Evolutionary conservation across 2,797 vertebrate species (phyloP), one percentile per base, ranked within the genome.

Genomic region (Lutjanus campechanus): DNA sequence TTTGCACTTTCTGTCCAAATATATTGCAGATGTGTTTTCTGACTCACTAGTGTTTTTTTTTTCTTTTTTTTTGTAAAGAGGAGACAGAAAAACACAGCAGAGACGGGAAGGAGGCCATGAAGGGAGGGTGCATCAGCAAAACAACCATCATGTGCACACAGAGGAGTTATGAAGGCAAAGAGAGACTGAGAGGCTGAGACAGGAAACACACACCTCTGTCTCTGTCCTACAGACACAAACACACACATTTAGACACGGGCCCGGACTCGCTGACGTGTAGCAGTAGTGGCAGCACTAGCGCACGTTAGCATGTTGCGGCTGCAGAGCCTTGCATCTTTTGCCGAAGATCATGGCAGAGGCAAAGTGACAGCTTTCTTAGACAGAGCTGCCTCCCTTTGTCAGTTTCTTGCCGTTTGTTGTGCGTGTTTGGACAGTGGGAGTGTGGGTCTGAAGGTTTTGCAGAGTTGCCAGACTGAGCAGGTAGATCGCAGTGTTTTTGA

Each of bases 291-390:
- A 95, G 92, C 81, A 53, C 60, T 66, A 82, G 89, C 82, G 29
- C 82, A 79, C 81, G 90, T 87, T 91, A 84, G 93, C 90, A 89
- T 89, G 82, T 81, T 81, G 87, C 49, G 67, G 81, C 88, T 91
- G 89, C 89, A 85, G 77, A 91, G 84, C 88, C 9, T 76, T 79
- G 86, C 92, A 81, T 91, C 82, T 92, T 89, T 86, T 53, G 20
- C 74, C 17, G 54, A 19, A 50, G 77, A 76, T 80, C 58, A 75
- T 25, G 16, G 47, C 73, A 73, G 85, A 94, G 74, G 60, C 59
- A 82, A 89, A 87, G 85, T 85, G 94, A 93, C 95, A 93, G 89
- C 90, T 91, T 88, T 89, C 89, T 90, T 85, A n/a, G 88, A 89
- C 82, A 59, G 88, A 88, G 86, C 87, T 84, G 84, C 88, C 77